Evolutionary conservation across 2,888 invertebrate genomes (phyloP).

Genomic region (Apamea sordens): DNA sequence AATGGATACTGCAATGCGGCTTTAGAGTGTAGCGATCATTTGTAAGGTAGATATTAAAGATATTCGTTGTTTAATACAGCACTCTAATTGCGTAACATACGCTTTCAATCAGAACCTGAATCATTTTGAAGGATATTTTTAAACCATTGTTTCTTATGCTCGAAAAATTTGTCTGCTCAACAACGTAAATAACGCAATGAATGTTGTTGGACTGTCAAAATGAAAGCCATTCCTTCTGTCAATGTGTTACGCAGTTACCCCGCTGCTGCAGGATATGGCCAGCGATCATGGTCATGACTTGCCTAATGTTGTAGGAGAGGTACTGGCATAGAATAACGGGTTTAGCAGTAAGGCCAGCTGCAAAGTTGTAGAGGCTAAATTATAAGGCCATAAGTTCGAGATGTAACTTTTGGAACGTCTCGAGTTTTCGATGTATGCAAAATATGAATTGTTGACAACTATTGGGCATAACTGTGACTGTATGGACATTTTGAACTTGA

Average conservation of each 20-base stretch:
- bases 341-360: constrained; percentile 30
- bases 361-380: constrained; percentile 31
- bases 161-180: not conserved
- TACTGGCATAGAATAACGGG: constrained; percentile 22
- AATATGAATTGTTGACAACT: constrained; percentile 2
- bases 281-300: constrained; percentile 5
- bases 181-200: too few species aligned
- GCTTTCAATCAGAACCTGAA: not conserved
- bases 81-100: not conserved
- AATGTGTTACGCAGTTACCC: too few species aligned
- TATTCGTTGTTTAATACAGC: not conserved
- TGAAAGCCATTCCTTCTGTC: too few species aligned
- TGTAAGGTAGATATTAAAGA: constrained; percentile 71
- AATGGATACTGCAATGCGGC: constrained; percentile 87
- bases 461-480: not conserved
- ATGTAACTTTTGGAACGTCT: constrained; percentile 7
- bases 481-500: constrained; percentile 1
- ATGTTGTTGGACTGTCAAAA: too few species aligned
- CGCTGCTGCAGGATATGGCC: not conserved
- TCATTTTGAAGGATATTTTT: not conserved
- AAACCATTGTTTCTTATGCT: not conserved
- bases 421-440: constrained; percentile 7
- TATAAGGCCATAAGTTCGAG: constrained; percentile 33
- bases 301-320: not conserved
- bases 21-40: constrained; percentile 86